These are phyloP conservation scores for Marmota monax DNA, from an alignment of 2,113 vertebrate species.

Conservation along the genomic window DNA sequence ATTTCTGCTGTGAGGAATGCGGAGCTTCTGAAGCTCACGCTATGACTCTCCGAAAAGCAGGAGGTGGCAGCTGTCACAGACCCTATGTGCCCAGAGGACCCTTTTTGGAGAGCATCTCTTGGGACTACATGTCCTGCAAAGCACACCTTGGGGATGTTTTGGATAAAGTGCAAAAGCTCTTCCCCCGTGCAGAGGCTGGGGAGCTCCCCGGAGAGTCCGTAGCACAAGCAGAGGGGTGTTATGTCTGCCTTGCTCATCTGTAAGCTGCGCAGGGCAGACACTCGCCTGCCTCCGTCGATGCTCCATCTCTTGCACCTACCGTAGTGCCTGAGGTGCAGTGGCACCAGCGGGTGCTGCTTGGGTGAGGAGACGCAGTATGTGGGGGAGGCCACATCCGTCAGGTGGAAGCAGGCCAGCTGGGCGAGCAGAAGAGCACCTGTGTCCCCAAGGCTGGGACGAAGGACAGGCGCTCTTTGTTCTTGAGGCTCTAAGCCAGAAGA, in stretches of 20 bases:
- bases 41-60: not conserved
- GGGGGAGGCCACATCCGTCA: accelerated
- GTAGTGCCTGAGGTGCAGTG: accelerated
- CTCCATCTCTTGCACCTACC: not conserved
- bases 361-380: accelerated
- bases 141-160: not conserved
- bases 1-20: accelerated
- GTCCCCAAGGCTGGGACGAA: not conserved
- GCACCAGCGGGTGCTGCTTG: accelerated
- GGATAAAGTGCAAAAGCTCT: not conserved
- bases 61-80: accelerated
- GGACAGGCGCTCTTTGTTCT: not conserved
- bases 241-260: accelerated
- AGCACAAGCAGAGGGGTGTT: accelerated
- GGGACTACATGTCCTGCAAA: not conserved
- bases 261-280: accelerated
- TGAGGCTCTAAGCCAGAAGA: not conserved
- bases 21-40: accelerated
- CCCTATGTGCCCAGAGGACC: accelerated
- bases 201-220: not conserved
- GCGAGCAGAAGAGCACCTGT: too few species aligned
- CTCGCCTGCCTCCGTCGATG: accelerated
- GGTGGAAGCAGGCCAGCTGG: accelerated
- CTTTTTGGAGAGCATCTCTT: too few species aligned
- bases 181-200: not conserved